Conservation (phyloP, 2,113 vertebrate genomes). For the Notothenia rossii region DNA sequence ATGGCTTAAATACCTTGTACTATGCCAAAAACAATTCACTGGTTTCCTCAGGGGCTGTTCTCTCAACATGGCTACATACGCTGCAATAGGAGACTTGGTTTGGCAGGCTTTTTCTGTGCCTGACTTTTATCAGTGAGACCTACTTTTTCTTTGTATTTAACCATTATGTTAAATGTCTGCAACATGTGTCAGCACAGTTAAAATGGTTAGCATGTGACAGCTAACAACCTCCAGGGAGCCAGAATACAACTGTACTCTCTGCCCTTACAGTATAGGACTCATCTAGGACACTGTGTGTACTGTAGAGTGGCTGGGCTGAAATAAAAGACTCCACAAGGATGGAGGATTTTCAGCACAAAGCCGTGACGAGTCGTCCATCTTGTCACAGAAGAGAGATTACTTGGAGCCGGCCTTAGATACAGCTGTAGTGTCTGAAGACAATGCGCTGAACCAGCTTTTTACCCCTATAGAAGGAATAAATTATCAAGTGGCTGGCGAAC, state of each 20-base stretch:
- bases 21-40: conserved; percentile 62
- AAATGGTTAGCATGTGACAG: conserved; percentile 21
- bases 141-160: conserved; percentile 14
- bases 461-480: conserved; percentile 73
- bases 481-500: conserved; percentile 64
- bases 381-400: conserved; percentile 80
- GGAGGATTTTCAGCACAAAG: conserved; percentile 73
- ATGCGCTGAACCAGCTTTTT: conserved; percentile 77
- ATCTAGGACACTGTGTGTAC: conserved; percentile 54
- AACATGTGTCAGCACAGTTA: conserved; percentile 14
- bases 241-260: conserved; percentile 31
- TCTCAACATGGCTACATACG: conserved; percentile 55
- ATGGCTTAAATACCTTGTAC: conserved; percentile 64
- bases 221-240: conserved; percentile 23
- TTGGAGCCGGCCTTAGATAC: conserved; percentile 74
- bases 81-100: conserved; percentile 37
- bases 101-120: conserved; percentile 14
- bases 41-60: conserved; percentile 58
- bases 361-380: conserved; percentile 77
- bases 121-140: conserved; percentile 17
- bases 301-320: conserved; percentile 47
- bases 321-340: conserved; percentile 68
- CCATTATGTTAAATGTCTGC: conserved; percentile 1
- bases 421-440: conserved; percentile 76
- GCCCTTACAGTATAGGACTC: conserved; percentile 41